phyloP scores from a whole-genome alignment of 2,888 invertebrate species.

The Eumacrocentrus americanus region DNA sequence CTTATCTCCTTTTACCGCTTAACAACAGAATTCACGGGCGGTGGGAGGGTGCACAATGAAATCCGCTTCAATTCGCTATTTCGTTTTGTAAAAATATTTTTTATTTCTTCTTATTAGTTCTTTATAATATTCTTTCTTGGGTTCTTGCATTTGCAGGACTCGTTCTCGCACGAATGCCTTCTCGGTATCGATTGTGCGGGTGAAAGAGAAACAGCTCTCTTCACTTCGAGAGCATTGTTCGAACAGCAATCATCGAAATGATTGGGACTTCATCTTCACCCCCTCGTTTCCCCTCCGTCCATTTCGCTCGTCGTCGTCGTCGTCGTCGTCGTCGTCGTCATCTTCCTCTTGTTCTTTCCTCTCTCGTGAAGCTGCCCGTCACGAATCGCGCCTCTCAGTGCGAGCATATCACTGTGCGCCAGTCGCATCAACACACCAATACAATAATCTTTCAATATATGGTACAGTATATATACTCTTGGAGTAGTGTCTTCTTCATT shows the following conservation, averaged over 20 bases:
- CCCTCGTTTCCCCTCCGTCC: conserved; percentile 16
- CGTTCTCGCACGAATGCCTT: no score
- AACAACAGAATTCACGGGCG: no score
- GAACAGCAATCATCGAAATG: conserved; percentile 46
- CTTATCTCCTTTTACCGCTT: no score
- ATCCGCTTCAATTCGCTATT: no score
- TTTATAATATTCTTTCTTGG: no score
- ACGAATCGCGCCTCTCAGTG: conserved; percentile 40
- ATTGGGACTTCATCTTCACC: conserved; percentile 39
- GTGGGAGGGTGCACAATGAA: no score
- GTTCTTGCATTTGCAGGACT: no score
- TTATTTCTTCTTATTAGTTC: no score
- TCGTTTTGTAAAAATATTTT: no score
- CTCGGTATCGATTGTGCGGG: conserved; percentile 26
- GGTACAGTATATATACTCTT: neutral
- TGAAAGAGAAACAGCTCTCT: conserved; percentile 23
- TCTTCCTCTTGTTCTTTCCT: conserved; percentile 20
- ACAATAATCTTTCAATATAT: conserved; percentile 1
- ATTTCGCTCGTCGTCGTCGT: conserved; percentile 16
- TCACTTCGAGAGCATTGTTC: conserved; percentile 32
- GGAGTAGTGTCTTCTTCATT: no score
- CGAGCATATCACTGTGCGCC: conserved; percentile 10
- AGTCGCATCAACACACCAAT: conserved; percentile 15
- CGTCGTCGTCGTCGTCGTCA: conserved; percentile 11
- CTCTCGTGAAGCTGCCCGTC: conserved; percentile 29